Evolutionary conservation across 2,888 invertebrate species (phyloP), one percentile per base, ranked within the genome.

Genomic region (Stegana nigrithorax): DNA sequence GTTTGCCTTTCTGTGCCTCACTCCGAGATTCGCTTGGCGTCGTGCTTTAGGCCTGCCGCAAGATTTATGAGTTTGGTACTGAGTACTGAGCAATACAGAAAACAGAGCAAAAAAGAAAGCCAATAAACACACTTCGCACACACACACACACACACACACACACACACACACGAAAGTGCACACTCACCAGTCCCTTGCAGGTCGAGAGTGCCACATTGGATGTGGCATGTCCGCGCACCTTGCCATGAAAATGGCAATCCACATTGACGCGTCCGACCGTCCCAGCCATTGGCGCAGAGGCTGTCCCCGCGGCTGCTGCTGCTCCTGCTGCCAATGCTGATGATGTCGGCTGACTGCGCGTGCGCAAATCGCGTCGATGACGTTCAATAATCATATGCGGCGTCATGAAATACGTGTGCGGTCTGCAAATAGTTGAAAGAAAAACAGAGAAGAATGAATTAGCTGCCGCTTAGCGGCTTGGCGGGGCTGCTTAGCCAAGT

Each of bases 121-220:
- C n/a, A n/a, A n/a, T n/a, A n/a, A n/a, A n/a, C n/a, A n/a, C n/a
- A n/a, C n/a, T n/a, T n/a, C n/a, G n/a, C n/a, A n/a, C n/a, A n/a
- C n/a, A n/a, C n/a, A n/a, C n/a, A n/a, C n/a, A n/a, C n/a, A n/a
- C n/a, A n/a, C n/a, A n/a, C n/a, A n/a, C n/a, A n/a, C n/a, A n/a
- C n/a, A n/a, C n/a, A n/a, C n/a, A n/a, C n/a, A n/a, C n/a, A n/a
- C n/a, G n/a, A n/a, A n/a, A n/a, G n/a, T n/a, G n/a, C 21, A 12
- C 27, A 87, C 93, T 92, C 85, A 95, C 95, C 89, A 95, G 86
- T 80, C 95, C 95, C 81, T 92, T 89, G 83, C 95, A 95, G 17
- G 94, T 90, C 12, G 94, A 94, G 62, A 95, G 83, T 17, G 94
- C 93, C 57, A 93, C 92, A 68, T 87, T 89, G 36, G 94, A 93